Conservation (phyloP, 2,113 vertebrate genomes). For the Muscicapa adusta region DNA sequence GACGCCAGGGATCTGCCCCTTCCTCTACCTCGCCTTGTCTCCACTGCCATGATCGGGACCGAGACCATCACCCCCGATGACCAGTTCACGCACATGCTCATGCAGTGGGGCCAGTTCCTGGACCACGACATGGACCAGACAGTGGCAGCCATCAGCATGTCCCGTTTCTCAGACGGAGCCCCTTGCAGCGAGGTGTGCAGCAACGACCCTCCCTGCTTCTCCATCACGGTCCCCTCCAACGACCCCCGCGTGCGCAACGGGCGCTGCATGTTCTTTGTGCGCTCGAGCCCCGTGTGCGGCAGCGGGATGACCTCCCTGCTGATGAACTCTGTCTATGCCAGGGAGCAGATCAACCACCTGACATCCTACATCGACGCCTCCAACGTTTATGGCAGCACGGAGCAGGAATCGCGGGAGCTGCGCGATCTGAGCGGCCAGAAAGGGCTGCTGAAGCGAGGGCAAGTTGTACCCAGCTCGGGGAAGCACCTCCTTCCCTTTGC, state of each 20-base stretch:
- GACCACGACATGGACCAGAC: conserved; percentile 75
- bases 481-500: conserved; percentile 72
- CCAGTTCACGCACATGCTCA: conserved; percentile 72
- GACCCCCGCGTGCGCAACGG: conserved; percentile 67
- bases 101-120: conserved; percentile 78
- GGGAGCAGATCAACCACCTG: conserved; percentile 75
- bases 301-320: conserved; percentile 75
- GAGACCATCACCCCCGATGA: conserved; percentile 68
- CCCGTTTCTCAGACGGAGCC: conserved; percentile 64
- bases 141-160: conserved; percentile 73
- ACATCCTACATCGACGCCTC: conserved; percentile 73
- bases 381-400: conserved; percentile 70
- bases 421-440: conserved; percentile 48
- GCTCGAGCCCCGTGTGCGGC: conserved; percentile 69
- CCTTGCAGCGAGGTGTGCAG: conserved; percentile 71
- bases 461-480: conserved; percentile 37
- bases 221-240: conserved; percentile 57
- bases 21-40: conserved; percentile 71
- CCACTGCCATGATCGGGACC: conserved; percentile 64
- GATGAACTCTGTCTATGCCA: conserved; percentile 71
- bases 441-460: conserved; percentile 61
- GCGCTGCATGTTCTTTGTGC: conserved; percentile 75
- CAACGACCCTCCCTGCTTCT: conserved; percentile 71
- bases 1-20: conserved; percentile 62
- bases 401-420: conserved; percentile 62